Conservation (phyloP, 2,113 vertebrate species). For the Manacus vitellinus region DNA sequence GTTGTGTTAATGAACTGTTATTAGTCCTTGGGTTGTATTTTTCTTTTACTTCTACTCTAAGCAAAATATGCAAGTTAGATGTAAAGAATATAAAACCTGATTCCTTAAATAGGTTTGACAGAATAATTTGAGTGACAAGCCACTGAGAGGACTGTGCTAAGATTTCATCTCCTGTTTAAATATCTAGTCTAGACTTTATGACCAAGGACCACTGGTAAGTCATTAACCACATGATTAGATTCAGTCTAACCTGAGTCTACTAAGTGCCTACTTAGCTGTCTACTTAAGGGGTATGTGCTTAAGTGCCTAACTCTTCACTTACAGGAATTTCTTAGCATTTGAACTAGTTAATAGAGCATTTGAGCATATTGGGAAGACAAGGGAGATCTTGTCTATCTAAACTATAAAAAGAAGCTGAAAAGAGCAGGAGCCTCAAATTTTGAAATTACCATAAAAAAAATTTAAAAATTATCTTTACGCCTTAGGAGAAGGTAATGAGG, state of each 20-base stretch:
- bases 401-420: not conserved
- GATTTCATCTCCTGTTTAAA: not conserved
- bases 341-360: not conserved
- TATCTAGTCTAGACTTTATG: not conserved
- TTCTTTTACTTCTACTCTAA: not conserved
- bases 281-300: not conserved
- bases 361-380: not conserved
- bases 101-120: not conserved
- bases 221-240: not conserved
- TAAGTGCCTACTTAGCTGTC: slow-evolving; percentile 37
- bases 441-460: not conserved
- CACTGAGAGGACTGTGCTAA: not conserved
- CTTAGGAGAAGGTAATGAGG: not conserved
- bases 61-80: slow-evolving; percentile 1
- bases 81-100: not conserved
- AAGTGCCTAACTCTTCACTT: slow-evolving; percentile 22
- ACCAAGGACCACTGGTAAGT: not conserved
- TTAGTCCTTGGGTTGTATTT: not conserved
- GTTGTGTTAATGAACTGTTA: slow-evolving; percentile 19
- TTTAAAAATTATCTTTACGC: not conserved
- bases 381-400: not conserved
- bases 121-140: not conserved
- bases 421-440: not conserved
- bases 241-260: slow-evolving; percentile 33
- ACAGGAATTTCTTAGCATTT: not conserved